Evolutionary conservation across 2,113 vertebrate species (phyloP).

Genomic region (Malurus melanocephalus): DNA sequence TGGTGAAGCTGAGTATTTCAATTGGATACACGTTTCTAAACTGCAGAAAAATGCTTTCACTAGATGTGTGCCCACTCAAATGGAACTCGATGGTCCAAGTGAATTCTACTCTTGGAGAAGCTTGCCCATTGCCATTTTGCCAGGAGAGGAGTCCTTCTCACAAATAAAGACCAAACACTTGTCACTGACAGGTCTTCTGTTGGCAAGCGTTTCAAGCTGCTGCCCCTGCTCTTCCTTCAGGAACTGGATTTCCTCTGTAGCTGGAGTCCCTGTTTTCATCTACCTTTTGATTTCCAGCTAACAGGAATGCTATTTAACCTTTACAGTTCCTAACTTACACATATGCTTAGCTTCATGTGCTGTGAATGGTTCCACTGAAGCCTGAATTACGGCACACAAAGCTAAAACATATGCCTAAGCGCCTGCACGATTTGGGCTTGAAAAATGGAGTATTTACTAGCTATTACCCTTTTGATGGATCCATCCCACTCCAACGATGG

Average conservation of each 20-base stretch:
- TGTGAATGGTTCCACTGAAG: slow-evolving; percentile 15
- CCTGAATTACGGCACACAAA: slow-evolving; percentile 32
- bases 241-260: neutral
- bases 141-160: neutral
- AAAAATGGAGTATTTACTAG: slow-evolving; percentile 30
- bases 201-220: neutral
- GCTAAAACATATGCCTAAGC: slow-evolving; percentile 48
- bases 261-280: slow-evolving; percentile 7
- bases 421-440: slow-evolving; percentile 13
- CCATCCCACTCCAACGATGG: neutral
- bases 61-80: neutral
- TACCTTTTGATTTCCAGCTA: slow-evolving; percentile 46
- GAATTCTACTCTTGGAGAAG: neutral
- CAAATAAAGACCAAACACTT: neutral
- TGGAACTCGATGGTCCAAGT: neutral
- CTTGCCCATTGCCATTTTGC: neutral
- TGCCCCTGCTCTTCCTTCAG: neutral
- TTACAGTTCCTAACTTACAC: slow-evolving; percentile 20
- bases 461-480: slow-evolving; percentile 47
- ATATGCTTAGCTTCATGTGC: slow-evolving; percentile 16
- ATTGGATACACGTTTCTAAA: neutral
- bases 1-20: neutral
- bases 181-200: neutral
- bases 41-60: neutral
- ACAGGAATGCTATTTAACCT: slow-evolving; percentile 38